Percentiles rank a stretch among this genome's conserved stretches.
Conservation (phyloP, 2,113 vertebrate genomes). For the Onychorhynchus coronatus region DNA sequence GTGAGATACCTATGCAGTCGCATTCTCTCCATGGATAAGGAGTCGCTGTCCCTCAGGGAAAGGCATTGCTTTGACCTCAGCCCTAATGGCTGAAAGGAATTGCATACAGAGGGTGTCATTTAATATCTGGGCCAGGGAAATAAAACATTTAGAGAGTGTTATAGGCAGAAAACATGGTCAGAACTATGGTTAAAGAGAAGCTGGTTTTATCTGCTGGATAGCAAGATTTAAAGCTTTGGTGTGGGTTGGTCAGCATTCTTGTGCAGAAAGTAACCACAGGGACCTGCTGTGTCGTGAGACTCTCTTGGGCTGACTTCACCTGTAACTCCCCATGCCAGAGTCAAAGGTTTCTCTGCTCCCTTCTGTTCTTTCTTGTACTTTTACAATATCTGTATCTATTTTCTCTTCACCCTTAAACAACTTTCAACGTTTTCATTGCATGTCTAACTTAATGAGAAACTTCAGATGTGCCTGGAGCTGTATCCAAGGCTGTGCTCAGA, state of each 20-base stretch:
- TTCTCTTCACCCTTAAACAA: constrained; percentile 13
- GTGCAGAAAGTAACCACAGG: rapidly evolving
- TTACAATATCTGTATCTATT: constrained; percentile 5
- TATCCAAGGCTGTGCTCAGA: constrained; percentile 10
- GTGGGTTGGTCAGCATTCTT: neutral
- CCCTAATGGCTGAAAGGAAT: neutral
- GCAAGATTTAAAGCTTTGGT: neutral
- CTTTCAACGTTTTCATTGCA: constrained; percentile 35
- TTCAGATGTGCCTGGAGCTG: constrained; percentile 21
- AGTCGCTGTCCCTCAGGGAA: neutral
- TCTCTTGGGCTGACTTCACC: neutral
- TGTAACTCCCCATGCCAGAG: neutral
- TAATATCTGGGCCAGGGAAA: neutral
- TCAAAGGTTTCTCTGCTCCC: neutral
- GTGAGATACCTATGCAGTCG: neutral
- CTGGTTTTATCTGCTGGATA: neutral
- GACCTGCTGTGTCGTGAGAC: neutral
- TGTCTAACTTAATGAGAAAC: constrained; percentile 61
- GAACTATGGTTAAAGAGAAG: neutral
- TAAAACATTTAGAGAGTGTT: neutral
- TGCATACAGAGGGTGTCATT: neutral
- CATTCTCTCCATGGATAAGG: neutral
- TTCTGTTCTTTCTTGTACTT: neutral
- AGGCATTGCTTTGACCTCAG: neutral
- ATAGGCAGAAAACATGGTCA: neutral